Conservation (phyloP, 53 echinoderm and acorn worm genomes). For the Zoroaster sp. region DNA sequence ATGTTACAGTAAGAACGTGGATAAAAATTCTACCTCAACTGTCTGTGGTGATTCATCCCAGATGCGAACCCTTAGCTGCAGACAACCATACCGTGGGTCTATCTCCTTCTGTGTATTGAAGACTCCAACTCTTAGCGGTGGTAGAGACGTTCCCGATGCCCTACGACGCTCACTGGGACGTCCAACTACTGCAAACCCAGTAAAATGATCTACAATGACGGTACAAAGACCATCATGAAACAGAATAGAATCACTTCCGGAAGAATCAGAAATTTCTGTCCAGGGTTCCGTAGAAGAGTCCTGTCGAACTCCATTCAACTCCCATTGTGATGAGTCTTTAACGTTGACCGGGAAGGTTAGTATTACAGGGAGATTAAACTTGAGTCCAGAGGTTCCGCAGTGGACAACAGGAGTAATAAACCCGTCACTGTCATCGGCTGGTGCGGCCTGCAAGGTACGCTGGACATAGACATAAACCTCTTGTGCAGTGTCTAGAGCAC, state of each 20-base stretch:
- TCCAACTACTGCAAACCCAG: background rate
- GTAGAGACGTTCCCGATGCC: background rate
- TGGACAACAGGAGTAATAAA: background rate
- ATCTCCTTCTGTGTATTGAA: background rate
- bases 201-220: background rate
- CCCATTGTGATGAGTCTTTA: background rate
- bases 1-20: too few relatives aligned
- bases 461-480: background rate
- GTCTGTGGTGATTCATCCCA: background rate
- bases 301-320: background rate
- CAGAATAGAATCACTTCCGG: background rate
- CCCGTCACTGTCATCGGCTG: background rate
- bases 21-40: too few relatives aligned
- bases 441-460: background rate
- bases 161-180: background rate
- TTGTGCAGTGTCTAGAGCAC: background rate
- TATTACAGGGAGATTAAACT: background rate
- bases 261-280: background rate
- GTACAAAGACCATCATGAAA: background rate
- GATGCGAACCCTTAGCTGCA: slow-evolving; percentile 13
- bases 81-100: background rate
- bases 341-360: background rate
- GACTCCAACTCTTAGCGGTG: background rate
- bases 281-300: background rate
- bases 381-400: background rate